Evolutionary conservation across 1,140 invertebrate species (phyloP).

Genomic region (Trichoplusia ni): DNA sequence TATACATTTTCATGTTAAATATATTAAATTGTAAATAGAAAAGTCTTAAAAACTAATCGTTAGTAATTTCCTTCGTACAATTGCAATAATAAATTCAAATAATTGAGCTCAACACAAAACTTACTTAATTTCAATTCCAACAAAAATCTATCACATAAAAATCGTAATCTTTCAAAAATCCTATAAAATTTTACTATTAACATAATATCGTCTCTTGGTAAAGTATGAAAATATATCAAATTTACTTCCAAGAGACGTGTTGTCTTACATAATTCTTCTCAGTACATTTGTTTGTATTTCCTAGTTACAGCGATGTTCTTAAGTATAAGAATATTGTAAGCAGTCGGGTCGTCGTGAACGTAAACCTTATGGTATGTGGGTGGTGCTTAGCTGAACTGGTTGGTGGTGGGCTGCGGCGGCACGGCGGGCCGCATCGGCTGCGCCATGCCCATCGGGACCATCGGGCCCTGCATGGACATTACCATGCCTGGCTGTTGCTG

Average conservation of each 20-base stretch:
- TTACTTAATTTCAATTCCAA: constrained; percentile 25
- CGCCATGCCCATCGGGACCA: constrained; percentile 64
- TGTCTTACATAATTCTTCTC: neutral
- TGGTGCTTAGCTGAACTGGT: constrained; percentile 72
- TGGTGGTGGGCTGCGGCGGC: constrained; percentile 63
- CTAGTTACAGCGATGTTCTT: neutral
- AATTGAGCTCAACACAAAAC: constrained; percentile 22
- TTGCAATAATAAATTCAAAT: neutral
- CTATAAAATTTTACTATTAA: constrained; percentile 10
- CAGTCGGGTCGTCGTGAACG: constrained; percentile 15
- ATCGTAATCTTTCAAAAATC: neutral
- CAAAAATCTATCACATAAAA: constrained; percentile 6
- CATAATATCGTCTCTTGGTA: no score
- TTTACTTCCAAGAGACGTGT: neutral
- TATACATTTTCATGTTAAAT: neutral
- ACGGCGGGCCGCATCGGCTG: constrained; percentile 64
- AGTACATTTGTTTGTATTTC: no score
- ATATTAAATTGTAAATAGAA: neutral
- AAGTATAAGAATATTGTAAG: neutral
- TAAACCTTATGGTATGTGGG: constrained; percentile 12
- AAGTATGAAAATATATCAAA: no score
- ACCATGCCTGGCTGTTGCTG: constrained; percentile 77
- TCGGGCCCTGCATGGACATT: constrained; percentile 69
- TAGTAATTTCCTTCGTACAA: constrained; percentile 4
- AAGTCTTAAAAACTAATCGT: constrained; percentile 12